These are phyloP conservation scores for Eulacestoma nigropectus DNA, from an alignment of 2,113 vertebrate species.

Conservation along the genomic window DNA sequence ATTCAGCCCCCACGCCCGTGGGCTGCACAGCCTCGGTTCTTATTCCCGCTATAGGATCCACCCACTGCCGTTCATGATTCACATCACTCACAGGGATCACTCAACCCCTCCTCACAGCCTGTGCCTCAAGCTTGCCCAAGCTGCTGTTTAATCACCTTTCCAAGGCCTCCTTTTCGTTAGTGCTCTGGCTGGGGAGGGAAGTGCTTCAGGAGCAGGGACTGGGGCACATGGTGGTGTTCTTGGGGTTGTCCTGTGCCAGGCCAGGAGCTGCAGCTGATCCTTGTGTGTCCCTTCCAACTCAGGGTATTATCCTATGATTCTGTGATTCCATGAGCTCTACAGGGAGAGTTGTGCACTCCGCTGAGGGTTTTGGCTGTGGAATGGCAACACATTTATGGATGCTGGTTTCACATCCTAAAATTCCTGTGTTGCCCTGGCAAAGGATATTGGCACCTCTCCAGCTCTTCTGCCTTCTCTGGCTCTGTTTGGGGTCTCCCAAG, in stretches of 20 bases:
- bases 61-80: conserved; percentile 26
- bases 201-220: neutral
- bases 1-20: neutral
- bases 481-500: neutral
- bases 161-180: neutral
- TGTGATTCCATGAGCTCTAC: neutral
- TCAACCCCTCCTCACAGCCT: neutral
- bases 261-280: neutral
- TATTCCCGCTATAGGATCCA: neutral
- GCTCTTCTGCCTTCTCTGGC: neutral
- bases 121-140: neutral
- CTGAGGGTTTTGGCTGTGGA: neutral
- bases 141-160: neutral
- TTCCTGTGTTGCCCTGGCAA: neutral
- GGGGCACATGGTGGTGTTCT: neutral
- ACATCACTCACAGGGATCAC: neutral
- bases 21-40: neutral
- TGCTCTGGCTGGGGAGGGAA: neutral
- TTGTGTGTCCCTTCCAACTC: neutral
- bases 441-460: neutral
- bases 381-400: neutral
- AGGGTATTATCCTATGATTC: neutral
- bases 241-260: neutral
- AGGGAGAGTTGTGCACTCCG: too few species aligned
- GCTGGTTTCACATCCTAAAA: neutral